Base-by-base conservation (phyloP, 1,140 invertebrate species). In the Aphelinus certus region DNA sequence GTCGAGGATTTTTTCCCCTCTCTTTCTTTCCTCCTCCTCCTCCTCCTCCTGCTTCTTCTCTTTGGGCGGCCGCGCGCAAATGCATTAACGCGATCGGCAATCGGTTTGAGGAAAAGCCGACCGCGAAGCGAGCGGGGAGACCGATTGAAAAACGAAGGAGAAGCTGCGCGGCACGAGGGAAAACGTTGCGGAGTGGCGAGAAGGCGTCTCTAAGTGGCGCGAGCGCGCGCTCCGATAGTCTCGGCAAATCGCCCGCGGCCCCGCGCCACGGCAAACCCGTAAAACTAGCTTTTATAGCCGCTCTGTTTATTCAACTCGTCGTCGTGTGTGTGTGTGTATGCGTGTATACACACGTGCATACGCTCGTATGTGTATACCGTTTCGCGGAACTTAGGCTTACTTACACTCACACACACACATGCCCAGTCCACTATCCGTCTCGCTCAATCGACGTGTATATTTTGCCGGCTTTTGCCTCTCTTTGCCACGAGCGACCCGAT, bases 61-160 rank as follows among this genome's bases (percentile, higher is more conserved):
- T 26, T 26, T 26, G 26, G 26, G 26, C 26, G 26, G 26, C 1
- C 43, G 51, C 61, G 51, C 47, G 58, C 55, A 69, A 69, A 69
- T 74, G 65, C 73, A 74, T 74, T 74, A 74, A 66, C 66, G 66
- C 73, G 65, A 68, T 74, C 60, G 49, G 49, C 61, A 46, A 71
- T 62, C 70, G 43, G 58, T 74, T 69, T 58, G n/a, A 49, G 73
- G 71, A 73, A 73, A 73, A 67, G 58, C 62, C 53, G 55, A 45
- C n/a, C 58, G 53, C 45, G 65, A 49, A 48, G 5, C 58, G 61
- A 26, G 47, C 55, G 65, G 7, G 56, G 65, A 56, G 10, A 46
- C 1, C 3, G 26, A 7, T 7, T 43, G 42, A 47, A 67, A 57
- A 57, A 46, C 45, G 55, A 67, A 10, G 53, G 47, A 9, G 51